Base-by-base conservation (phyloP, 2,797 vertebrate species). In the Simalia tracyae region DNA sequence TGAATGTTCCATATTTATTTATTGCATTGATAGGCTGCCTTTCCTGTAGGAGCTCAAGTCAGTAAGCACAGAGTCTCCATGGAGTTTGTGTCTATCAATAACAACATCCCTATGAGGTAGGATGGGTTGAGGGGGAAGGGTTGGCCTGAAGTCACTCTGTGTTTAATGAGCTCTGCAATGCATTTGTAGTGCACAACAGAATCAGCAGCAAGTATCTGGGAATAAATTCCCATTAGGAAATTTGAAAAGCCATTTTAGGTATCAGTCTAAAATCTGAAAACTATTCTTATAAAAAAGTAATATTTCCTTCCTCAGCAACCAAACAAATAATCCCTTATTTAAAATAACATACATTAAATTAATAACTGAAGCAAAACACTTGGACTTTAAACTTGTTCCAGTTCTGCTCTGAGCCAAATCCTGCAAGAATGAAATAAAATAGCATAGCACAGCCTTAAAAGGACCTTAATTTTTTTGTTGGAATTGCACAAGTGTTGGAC, bases 1-100 rank as follows among this genome's bases (percentile, higher is more conserved):
- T 31, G 90, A 92, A 93, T 94, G 61, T 68, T 91, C 81, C 84
- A 28, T 26, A 42, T 11, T 60, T 7, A 89, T 42, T 42, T 46
- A 81, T 81, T 81, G 46, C 36, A 81, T 46, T 81, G 72, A 81
- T 46, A 81, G 46, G 9, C 36, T 81, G 36, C 9, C 36, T 81
- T 81, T 81, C 72, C 42, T 81, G 42, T 46, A 46, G 72, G 72
- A 81, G 19, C 72, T 46, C 36, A 81, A 11, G 36, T 42, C 17
- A 46, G 36, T 76, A 76, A 76, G 72, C 7, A 42, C 7, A 81
- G 19, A 42, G 1, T 81, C 36, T 46, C 42, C 42, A 46, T 81
- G 72, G 19, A 46, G 8, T 46, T 81, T 81, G 9, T 24, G 36
- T 24, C 72, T 24, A 81, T 19, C 17, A 7, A 76, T 81, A 24